Conservation (phyloP, 2,113 vertebrate genomes). For the Serilophus lunatus region DNA sequence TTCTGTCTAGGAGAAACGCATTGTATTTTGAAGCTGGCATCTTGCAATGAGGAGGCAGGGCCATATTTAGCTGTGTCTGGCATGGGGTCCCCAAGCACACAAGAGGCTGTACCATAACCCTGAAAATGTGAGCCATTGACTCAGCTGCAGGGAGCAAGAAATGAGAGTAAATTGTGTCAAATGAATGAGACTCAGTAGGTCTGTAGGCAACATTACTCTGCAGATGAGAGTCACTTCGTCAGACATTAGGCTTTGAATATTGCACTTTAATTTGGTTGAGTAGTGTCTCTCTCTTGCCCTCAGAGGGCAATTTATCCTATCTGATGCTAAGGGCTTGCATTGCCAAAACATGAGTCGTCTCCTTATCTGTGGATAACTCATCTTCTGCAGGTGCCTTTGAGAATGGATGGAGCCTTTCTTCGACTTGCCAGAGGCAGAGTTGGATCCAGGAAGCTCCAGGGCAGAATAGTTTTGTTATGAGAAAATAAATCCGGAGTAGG, state of each 20-base stretch:
- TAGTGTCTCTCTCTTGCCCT: slow-evolving; percentile 13
- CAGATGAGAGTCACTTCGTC: slow-evolving; percentile 47
- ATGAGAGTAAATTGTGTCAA: slow-evolving; percentile 13
- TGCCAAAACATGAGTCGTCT: background rate
- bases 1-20: slow-evolving; percentile 28
- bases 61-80: background rate
- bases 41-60: background rate
- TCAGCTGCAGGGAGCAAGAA: slow-evolving; percentile 33
- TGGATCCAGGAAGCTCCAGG: background rate
- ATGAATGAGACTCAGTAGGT: slow-evolving; percentile 32
- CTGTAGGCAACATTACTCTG: slow-evolving; percentile 39
- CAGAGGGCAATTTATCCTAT: slow-evolving; percentile 24
- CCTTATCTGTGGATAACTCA: background rate
- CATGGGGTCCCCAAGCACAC: background rate
- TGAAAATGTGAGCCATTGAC: slow-evolving; percentile 1
- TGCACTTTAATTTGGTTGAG: slow-evolving; percentile 53
- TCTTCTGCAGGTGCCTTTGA: background rate
- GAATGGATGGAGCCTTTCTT: background rate
- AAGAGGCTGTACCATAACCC: background rate
- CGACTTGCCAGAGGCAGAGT: background rate
- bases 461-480: background rate
- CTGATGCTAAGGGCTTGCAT: background rate
- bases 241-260: slow-evolving; percentile 50
- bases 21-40: background rate
- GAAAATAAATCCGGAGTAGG: background rate